Conservation (phyloP, 2,888 invertebrate species). For the Morpho achilles region DNA sequence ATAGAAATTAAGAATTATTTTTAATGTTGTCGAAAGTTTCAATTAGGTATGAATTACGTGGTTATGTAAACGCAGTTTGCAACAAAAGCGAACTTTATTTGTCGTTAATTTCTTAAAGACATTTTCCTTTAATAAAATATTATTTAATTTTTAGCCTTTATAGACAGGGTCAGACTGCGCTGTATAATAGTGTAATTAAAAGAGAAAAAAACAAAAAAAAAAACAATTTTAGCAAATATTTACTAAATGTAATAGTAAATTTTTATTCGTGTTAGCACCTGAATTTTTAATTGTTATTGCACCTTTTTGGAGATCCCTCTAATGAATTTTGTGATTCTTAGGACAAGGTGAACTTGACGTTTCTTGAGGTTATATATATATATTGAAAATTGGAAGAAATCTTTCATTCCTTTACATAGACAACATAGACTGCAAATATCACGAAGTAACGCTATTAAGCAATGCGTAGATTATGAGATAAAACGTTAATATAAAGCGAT, state of each 20-base stretch:
- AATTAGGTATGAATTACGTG: not conserved
- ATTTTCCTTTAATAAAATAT: conserved; percentile 15
- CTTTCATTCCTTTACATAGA: conserved; percentile 25
- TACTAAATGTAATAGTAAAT: conserved; percentile 62
- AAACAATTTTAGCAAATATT: conserved; percentile 65
- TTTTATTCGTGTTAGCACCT: conserved; percentile 67
- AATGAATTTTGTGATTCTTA: conserved; percentile 42
- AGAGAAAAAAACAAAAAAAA: not conserved
- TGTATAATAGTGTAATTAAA: conserved; percentile 63
- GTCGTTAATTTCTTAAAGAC: conserved; percentile 15
- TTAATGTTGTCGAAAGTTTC: too few species aligned
- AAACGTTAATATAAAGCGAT: conserved; percentile 18
- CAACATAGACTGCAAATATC: conserved; percentile 22
- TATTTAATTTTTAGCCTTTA: conserved; percentile 57
- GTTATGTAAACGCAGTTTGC: not conserved
- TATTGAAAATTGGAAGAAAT: conserved; percentile 30
- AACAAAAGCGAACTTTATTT: conserved; percentile 4
- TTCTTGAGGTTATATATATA: conserved; percentile 34
- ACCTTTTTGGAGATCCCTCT: conserved; percentile 53
- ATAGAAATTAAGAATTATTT: too few species aligned
- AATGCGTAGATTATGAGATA: too few species aligned
- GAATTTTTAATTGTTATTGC: conserved; percentile 59
- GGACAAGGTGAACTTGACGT: conserved; percentile 32
- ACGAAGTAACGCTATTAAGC: conserved; percentile 9
- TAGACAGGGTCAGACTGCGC: conserved; percentile 72